A percentile compares a stretch with the other conserved stretches of the same genome.
phyloP scores from a whole-genome alignment of 2,888 invertebrate species.

The Drosophila kambysellisi region DNA sequence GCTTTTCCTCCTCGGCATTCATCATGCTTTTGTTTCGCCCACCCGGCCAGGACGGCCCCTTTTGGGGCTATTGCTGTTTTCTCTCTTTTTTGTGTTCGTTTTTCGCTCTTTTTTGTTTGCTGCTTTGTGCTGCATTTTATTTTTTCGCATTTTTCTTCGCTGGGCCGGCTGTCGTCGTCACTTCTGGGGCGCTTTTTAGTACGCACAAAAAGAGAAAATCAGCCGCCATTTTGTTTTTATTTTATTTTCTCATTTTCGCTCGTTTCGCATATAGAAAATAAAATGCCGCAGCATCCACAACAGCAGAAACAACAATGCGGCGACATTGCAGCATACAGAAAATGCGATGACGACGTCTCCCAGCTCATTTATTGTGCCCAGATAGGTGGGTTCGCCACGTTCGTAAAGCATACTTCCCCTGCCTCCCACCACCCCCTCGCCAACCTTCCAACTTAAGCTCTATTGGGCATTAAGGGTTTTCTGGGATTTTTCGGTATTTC shows the following conservation, averaged over 20 bases:
- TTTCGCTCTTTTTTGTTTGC: slow-evolving; percentile 32
- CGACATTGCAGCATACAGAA: slow-evolving; percentile 66
- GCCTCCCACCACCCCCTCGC: background rate
- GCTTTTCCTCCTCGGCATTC: slow-evolving; percentile 81
- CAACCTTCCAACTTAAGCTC: slow-evolving; percentile 63
- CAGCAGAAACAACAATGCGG: slow-evolving; percentile 40
- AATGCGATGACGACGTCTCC: slow-evolving; percentile 52
- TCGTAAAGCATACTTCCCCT: slow-evolving; percentile 11
- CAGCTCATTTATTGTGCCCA: slow-evolving; percentile 58
- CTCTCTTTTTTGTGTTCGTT: slow-evolving; percentile 33
- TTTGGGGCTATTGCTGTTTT: slow-evolving; percentile 27
- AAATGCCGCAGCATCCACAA: slow-evolving; percentile 72
- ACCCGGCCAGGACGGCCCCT: slow-evolving; percentile 12
- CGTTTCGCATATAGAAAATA: slow-evolving; percentile 78
- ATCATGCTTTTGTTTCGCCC: slow-evolving; percentile 55
- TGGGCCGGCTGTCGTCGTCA: slow-evolving; percentile 35
- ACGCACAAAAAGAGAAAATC: slow-evolving; percentile 79
- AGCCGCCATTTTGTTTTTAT: slow-evolving; percentile 82
- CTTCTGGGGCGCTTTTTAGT: slow-evolving; percentile 77
- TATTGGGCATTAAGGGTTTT: slow-evolving; percentile 79
- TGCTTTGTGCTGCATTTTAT: slow-evolving; percentile 66
- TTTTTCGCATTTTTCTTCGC: slow-evolving; percentile 78
- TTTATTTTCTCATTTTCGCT: slow-evolving; percentile 75
- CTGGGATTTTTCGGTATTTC: slow-evolving; percentile 42
- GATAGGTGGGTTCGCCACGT: slow-evolving; percentile 22